Percentiles rank a stretch among this genome's conserved stretches.
These are phyloP conservation scores for Zelleria hepariella DNA, from an alignment of 2,888 invertebrate species.

Conservation along the genomic window DNA sequence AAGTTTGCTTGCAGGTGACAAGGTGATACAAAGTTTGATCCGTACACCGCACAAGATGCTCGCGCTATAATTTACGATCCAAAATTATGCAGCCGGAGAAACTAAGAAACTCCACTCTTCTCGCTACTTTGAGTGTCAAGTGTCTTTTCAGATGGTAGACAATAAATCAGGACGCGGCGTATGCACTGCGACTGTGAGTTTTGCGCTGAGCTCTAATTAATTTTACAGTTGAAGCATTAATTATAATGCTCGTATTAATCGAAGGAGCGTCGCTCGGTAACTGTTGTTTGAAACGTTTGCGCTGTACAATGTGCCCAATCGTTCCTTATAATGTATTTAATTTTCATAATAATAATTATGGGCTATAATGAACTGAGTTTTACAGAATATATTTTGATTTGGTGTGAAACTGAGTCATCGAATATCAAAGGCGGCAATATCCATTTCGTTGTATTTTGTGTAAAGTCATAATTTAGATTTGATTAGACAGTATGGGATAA, in stretches of 20 bases:
- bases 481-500: no score
- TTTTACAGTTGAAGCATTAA: constrained; percentile 37
- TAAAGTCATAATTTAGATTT: no score
- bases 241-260: constrained; percentile 35
- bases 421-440: no score
- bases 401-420: no score
- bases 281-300: not conserved
- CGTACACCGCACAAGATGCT: not conserved
- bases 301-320: not conserved
- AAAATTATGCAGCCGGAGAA: not conserved
- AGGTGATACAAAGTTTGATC: not conserved
- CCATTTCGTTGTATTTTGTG: no score
- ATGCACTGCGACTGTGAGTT: constrained; percentile 23
- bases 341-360: no score
- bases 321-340: no score
- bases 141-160: not conserved
- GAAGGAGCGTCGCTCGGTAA: constrained; percentile 14
- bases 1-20: not conserved
- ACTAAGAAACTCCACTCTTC: not conserved
- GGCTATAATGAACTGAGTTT: no score
- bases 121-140: not conserved
- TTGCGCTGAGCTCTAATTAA: constrained; percentile 34
- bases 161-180: constrained; percentile 28
- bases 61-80: not conserved
- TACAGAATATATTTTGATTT: no score